Evolutionary conservation across 2,888 invertebrate genomes (phyloP), one percentile per base, ranked within the genome.

Genomic region (Drosophila fungiperda): DNA sequence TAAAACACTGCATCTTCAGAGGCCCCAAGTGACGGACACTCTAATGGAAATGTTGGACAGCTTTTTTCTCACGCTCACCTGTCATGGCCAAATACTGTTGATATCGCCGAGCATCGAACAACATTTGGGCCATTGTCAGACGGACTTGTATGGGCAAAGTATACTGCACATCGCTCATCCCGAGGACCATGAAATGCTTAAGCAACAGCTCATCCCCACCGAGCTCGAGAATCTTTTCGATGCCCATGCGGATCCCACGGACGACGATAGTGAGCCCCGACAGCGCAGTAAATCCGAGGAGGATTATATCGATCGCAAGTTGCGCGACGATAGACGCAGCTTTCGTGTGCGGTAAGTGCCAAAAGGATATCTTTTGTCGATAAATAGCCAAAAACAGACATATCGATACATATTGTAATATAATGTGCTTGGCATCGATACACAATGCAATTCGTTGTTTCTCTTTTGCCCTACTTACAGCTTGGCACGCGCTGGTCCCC

Each of bases 31-130:
- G 26, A 95, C 96, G 78, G 94, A 95, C 82, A 94, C 94, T 68
- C 94, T 95, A 85, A 94, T 96, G 91, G 95, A 96, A 78, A 94
- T 96, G 70, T 93, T 96, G 88, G 96, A 96, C 80, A 97, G 97
- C 40, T 97, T 98, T 91, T 94, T 98, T 93, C 93, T 98, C 73
- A 96, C 97, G 26, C 94, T 97, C 38, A 96, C 97, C 26, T 95
- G 96, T 71, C 94, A 95, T 65, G 98, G 98, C 23, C 96, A 97
- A 92, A 96, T 98, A 87, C 95, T 98, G 75, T 96, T 97, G 91
- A 95, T 98, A 38, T 97, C 98, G 36, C 96, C 96, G 61, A 96
- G 96, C 82, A 95, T 98, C 35, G 97, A 97, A 92, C 95, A 96
- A 86, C 95, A 97, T 86, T 94, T 98, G 80, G 98, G 98, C 67